Conservation (phyloP, 2,113 vertebrate genomes). For the Burhinus oedicnemus region DNA sequence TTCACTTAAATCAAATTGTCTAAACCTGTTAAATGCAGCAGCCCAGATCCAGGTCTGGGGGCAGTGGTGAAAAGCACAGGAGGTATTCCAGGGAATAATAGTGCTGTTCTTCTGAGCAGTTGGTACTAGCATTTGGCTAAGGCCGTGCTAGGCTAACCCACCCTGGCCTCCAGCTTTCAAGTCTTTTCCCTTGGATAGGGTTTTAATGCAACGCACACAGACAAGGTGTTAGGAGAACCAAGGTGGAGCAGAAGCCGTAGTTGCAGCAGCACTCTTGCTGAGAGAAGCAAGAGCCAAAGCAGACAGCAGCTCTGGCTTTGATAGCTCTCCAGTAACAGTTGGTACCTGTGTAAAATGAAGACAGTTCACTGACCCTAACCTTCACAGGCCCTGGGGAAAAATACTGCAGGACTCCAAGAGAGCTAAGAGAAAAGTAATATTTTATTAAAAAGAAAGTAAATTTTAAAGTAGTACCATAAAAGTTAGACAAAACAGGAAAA, state of each 20-base stretch:
- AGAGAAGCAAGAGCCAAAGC: background rate
- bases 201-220: background rate
- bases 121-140: background rate
- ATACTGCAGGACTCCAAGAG: background rate
- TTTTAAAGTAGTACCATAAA: background rate
- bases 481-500: background rate
- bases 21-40: background rate
- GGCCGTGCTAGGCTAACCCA: background rate
- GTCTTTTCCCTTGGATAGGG: background rate
- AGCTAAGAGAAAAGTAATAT: background rate
- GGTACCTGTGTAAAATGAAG: background rate
- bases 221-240: background rate
- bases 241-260: background rate
- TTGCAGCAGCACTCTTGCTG: background rate
- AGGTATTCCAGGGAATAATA: background rate
- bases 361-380: background rate
- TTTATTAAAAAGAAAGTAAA: slow-evolving; percentile 31
- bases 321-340: background rate
- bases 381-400: background rate
- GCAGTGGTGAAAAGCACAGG: background rate
- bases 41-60: background rate
- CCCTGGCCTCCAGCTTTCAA: background rate
- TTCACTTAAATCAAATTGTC: background rate
- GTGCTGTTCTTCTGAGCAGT: background rate
- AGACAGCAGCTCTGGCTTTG: background rate